Evolutionary conservation across 2,888 invertebrate genomes (phyloP).

Genomic region (Agelastica alni): DNA sequence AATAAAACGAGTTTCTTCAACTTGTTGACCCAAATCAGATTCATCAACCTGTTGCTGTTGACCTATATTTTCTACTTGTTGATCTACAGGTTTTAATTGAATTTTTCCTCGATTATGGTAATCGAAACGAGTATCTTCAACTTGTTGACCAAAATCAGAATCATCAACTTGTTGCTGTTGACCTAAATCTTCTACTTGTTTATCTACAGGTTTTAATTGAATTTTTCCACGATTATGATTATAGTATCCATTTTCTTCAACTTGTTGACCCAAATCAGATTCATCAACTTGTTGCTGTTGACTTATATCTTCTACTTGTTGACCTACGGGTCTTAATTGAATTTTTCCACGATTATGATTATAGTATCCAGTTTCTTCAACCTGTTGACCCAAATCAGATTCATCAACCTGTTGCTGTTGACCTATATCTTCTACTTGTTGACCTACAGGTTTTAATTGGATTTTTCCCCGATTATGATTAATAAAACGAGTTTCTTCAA

Average conservation of each 20-base stretch:
- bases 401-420: slow-evolving; percentile 27
- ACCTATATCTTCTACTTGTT: slow-evolving; percentile 11
- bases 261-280: slow-evolving; percentile 37
- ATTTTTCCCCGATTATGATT: slow-evolving; percentile 21
- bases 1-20: slow-evolving; percentile 30
- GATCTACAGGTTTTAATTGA: slow-evolving; percentile 11
- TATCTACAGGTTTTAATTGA: slow-evolving; percentile 3
- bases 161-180: slow-evolving; percentile 4
- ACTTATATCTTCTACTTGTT: slow-evolving; percentile 18
- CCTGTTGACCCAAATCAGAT: slow-evolving; percentile 38
- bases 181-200: slow-evolving; percentile 15
- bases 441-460: not conserved
- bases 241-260: slow-evolving; percentile 14
- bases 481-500: slow-evolving; percentile 29
- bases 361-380: slow-evolving; percentile 21
- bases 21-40: slow-evolving; percentile 26
- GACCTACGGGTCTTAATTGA: slow-evolving; percentile 11
- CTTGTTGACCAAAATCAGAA: slow-evolving; percentile 36
- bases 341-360: slow-evolving; percentile 27
- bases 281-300: slow-evolving; percentile 23
- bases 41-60: slow-evolving; percentile 25
- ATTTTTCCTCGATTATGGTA: slow-evolving; percentile 27
- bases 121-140: slow-evolving; percentile 5
- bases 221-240: slow-evolving; percentile 28
- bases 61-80: slow-evolving; percentile 3